Conservation (phyloP, 2,888 invertebrate genomes). For the Pammene aurita region DNA sequence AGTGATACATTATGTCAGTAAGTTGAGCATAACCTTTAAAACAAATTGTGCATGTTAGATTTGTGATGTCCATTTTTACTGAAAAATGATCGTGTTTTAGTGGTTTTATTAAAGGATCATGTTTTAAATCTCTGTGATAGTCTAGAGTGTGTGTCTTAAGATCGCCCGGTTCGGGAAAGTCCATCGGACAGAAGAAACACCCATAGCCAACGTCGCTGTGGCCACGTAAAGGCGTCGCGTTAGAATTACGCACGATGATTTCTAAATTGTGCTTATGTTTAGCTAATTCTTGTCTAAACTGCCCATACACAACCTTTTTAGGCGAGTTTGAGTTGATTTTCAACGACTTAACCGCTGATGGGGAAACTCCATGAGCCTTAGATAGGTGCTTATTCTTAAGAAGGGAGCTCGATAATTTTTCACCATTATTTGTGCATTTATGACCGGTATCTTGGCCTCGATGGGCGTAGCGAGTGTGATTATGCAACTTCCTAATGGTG, state of each 20-base stretch:
- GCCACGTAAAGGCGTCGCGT: not conserved
- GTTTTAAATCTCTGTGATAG: not conserved
- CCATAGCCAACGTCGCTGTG: slow-evolving; percentile 43
- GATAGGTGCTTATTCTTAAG: no score
- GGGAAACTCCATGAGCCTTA: no score
- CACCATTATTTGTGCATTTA: no score
- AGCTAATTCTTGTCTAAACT: not conserved
- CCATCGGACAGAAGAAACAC: slow-evolving; percentile 53
- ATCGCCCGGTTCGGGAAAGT: slow-evolving; percentile 48
- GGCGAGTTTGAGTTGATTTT: no score
- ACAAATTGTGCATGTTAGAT: slow-evolving; percentile 52
- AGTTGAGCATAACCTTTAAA: slow-evolving; percentile 28
- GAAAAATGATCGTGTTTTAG: slow-evolving; percentile 44
- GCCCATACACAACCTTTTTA: no score
- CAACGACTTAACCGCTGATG: no score
- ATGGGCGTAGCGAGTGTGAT: slow-evolving; percentile 55
- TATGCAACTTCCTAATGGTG: slow-evolving; percentile 53
- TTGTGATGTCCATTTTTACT: slow-evolving; percentile 55
- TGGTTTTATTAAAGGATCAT: not conserved
- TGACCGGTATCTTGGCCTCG: slow-evolving; percentile 2
- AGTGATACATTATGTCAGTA: slow-evolving; percentile 44
- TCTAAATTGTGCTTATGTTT: slow-evolving; percentile 6
- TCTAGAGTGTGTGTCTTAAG: not conserved
- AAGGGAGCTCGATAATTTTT: no score
- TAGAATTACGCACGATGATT: not conserved